Evolutionary conservation across 2,888 invertebrate species (phyloP).

Genomic region (Dioctria rufipes): DNA sequence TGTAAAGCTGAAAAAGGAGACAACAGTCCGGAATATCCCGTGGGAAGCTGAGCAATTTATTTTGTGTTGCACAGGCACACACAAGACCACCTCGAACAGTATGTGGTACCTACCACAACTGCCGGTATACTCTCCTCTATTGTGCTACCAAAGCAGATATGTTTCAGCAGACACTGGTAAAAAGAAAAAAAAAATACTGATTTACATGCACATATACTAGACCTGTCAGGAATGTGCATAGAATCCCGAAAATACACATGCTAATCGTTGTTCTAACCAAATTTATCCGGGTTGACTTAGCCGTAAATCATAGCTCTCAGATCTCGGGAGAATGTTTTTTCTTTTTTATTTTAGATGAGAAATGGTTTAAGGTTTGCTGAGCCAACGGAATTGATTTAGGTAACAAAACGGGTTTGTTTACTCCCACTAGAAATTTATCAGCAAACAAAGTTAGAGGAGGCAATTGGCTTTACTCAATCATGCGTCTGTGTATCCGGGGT

Average conservation of each 20-base stretch:
- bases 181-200: constrained; percentile 16
- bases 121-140: constrained; percentile 12
- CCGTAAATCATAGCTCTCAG: constrained; percentile 46
- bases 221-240: constrained; percentile 25
- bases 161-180: constrained; percentile 15
- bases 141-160: constrained; percentile 24
- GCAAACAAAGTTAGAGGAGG: constrained; percentile 43
- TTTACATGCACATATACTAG: constrained; percentile 44
- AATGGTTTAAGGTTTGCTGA: constrained; percentile 33
- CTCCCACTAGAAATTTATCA: constrained; percentile 23
- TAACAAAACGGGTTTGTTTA: constrained; percentile 35
- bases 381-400: constrained; percentile 41
- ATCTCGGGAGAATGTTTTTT: constrained; percentile 22
- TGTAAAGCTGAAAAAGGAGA: constrained; percentile 41
- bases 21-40: constrained; percentile 46
- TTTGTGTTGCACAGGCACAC: constrained; percentile 47
- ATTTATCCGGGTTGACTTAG: constrained; percentile 38
- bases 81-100: constrained; percentile 27
- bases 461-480: constrained; percentile 48
- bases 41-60: constrained; percentile 47
- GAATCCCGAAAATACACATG: constrained; percentile 37
- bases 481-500: neutral
- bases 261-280: constrained; percentile 49
- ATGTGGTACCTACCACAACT: constrained; percentile 1
- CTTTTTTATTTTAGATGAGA: constrained; percentile 10